Conservation (phyloP, 2,113 vertebrate species). For the Mesembrinibis cayennensis region DNA sequence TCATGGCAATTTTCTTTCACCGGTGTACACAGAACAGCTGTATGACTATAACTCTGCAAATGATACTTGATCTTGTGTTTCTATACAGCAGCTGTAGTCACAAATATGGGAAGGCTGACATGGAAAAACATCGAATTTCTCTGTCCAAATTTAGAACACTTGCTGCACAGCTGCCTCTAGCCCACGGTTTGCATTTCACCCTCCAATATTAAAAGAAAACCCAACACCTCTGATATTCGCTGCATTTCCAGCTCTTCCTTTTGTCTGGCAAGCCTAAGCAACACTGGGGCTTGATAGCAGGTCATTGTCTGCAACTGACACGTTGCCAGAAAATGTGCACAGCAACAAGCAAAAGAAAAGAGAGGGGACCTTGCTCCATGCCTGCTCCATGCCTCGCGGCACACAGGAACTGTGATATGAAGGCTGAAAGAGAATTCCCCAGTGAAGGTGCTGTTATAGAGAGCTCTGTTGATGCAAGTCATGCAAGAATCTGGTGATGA, state of each 20-base stretch:
- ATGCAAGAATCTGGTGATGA: background rate
- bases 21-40: background rate
- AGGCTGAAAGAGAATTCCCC: background rate
- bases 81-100: background rate
- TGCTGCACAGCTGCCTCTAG: background rate
- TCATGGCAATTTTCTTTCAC: background rate
- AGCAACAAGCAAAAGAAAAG: background rate
- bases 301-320: background rate
- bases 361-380: background rate
- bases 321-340: background rate
- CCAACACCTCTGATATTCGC: background rate
- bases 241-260: background rate
- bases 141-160: background rate
- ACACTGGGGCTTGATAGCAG: background rate
- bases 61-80: background rate
- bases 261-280: background rate
- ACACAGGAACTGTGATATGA: rapidly evolving
- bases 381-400: rapidly evolving
- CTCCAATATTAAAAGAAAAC: background rate
- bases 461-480: background rate
- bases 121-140: background rate
- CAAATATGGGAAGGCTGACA: background rate
- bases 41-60: background rate
- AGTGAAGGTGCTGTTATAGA: background rate
- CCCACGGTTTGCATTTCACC: background rate